Percentiles rank a stretch among this genome's conserved stretches.
phyloP scores from a whole-genome alignment of 2,888 invertebrate species.

The Spisula subtruncata region DNA sequence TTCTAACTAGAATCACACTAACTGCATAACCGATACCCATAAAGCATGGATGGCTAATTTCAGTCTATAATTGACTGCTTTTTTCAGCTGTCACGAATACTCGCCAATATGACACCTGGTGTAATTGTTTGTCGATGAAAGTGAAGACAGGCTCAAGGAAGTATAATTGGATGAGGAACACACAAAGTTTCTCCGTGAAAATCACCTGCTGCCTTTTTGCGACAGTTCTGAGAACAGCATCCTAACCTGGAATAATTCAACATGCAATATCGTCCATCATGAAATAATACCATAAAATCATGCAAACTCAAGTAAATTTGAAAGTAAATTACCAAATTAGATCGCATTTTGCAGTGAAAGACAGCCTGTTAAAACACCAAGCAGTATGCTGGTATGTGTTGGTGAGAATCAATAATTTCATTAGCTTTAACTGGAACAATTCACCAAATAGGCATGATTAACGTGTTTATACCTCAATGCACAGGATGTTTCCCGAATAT shows the following conservation, averaged over 20 bases:
- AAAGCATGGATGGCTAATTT: slow-evolving; percentile 17
- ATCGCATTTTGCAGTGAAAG: background rate
- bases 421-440: background rate
- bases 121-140: slow-evolving; percentile 14
- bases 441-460: no score
- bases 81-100: background rate
- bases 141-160: background rate
- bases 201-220: background rate
- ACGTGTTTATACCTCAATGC: no score
- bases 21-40: background rate
- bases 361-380: background rate
- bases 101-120: slow-evolving; percentile 19
- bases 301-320: background rate
- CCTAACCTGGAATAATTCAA: no score
- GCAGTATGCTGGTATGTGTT: background rate
- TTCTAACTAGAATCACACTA: background rate
- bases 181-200: background rate
- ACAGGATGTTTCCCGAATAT: no score
- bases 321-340: background rate
- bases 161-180: slow-evolving; percentile 7
- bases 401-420: background rate
- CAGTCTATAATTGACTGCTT: slow-evolving; percentile 23
- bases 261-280: no score
- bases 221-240: no score
- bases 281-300: background rate